Evolutionary conservation across 2,888 invertebrate species (phyloP).

Genomic region (Campoplex nolae): DNA sequence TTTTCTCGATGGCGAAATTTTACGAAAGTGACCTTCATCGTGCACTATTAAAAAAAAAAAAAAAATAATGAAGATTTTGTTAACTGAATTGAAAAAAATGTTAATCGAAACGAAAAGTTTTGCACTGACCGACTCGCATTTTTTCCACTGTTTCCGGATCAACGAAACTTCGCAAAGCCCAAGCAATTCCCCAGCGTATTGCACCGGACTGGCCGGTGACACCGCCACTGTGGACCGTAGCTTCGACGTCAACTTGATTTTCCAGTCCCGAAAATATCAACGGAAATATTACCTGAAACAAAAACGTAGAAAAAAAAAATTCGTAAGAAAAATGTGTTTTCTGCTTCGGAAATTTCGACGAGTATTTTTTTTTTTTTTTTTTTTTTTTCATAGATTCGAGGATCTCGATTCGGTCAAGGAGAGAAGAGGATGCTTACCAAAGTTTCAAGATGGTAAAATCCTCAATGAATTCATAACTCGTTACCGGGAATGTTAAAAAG

Average conservation of each 20-base stretch:
- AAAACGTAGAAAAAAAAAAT: constrained; percentile 44
- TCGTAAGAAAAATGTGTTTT: background rate
- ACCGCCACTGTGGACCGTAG: constrained; percentile 90
- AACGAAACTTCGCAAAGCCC: constrained; percentile 93
- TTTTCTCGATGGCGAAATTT: background rate
- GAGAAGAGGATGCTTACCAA: constrained; percentile 54
- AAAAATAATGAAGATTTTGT: background rate
- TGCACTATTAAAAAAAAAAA: background rate
- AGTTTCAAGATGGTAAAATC: constrained; percentile 45
- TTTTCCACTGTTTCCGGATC: constrained; percentile 90
- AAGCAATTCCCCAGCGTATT: constrained; percentile 94
- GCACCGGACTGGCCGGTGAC: constrained; percentile 94
- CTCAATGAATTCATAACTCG: constrained; percentile 49
- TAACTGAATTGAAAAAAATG: no score
- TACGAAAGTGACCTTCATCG: background rate
- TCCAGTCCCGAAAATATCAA: constrained; percentile 92
- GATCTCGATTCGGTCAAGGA: background rate
- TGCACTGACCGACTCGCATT: constrained; percentile 92
- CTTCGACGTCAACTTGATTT: constrained; percentile 93
- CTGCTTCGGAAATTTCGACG: background rate
- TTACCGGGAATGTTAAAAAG: constrained; percentile 15
- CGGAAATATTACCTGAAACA: constrained; percentile 91
- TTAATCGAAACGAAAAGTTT: no score
- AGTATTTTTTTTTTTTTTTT: background rate
- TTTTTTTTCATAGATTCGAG: background rate